A percentile compares a stretch with the other conserved stretches of the same genome.
These are phyloP conservation scores for Diaphora mendica DNA, from an alignment of 2,888 invertebrate genomes.

Conservation along the genomic window DNA sequence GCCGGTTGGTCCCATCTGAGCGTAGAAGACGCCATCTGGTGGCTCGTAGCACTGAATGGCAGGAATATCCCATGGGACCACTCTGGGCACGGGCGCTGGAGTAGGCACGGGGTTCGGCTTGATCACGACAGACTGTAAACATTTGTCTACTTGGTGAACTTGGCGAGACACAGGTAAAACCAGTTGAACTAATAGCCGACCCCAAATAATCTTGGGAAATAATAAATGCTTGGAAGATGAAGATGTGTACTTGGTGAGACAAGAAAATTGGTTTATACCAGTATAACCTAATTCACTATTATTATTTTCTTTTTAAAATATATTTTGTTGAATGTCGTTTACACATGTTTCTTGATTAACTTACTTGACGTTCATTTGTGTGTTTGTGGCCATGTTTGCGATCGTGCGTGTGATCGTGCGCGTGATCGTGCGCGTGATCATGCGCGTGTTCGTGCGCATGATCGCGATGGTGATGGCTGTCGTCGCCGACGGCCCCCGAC, in stretches of 20 bases:
- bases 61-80: constrained; percentile 93
- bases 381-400: constrained; percentile 3
- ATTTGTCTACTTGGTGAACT: neutral
- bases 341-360: neutral
- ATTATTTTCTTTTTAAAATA: neutral
- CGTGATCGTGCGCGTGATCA: neutral
- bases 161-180: neutral
- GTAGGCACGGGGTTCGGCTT: constrained; percentile 81
- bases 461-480: constrained; percentile 20
- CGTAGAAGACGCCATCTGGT: constrained; percentile 96
- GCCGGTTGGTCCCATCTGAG: constrained; percentile 97
- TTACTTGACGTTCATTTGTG: constrained; percentile 5
- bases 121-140: constrained; percentile 56
- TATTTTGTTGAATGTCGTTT: neutral
- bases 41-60: constrained; percentile 96
- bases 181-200: too few species aligned
- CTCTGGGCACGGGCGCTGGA: constrained; percentile 88
- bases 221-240: too few species aligned
- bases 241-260: neutral
- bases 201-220: too few species aligned
- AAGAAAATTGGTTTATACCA: neutral
- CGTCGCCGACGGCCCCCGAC: constrained; percentile 2
- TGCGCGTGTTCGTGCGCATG: constrained; percentile 16
- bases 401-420: neutral
- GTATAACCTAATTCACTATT: neutral